These are phyloP conservation scores for Byasa hedistus DNA, from an alignment of 2,888 invertebrate genomes.

Conservation along the genomic window DNA sequence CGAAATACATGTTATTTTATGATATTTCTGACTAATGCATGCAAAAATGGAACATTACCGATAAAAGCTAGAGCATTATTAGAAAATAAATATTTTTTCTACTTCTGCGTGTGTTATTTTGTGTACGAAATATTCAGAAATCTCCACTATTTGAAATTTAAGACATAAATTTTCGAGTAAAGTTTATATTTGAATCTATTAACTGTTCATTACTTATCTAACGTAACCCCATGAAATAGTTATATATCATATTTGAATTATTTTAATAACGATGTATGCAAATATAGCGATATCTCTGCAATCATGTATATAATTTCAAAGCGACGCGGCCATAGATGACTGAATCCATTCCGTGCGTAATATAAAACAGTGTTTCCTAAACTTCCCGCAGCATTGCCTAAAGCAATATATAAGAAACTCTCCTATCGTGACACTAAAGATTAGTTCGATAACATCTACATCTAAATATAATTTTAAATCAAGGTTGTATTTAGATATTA, in stretches of 20 bases:
- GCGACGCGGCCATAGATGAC: slow-evolving; percentile 7
- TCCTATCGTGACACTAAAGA: too few species aligned
- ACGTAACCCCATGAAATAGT: neutral
- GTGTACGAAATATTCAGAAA: too few species aligned
- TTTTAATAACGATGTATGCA: slow-evolving; percentile 2
- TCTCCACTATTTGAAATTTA: too few species aligned
- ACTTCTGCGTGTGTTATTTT: too few species aligned
- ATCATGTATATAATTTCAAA: slow-evolving; percentile 5
- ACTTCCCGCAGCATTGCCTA: neutral
- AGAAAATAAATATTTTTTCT: too few species aligned
- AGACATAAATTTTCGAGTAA: neutral
- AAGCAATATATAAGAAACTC: neutral
- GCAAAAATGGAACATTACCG: too few species aligned
- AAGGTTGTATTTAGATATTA: too few species aligned
- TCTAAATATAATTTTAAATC: too few species aligned
- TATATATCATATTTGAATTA: neutral
- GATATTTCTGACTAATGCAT: too few species aligned
- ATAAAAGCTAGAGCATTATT: too few species aligned
- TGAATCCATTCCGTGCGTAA: slow-evolving; percentile 15
- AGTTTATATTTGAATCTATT: neutral
- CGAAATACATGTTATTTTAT: neutral
- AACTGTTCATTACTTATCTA: neutral
- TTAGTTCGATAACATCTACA: too few species aligned
- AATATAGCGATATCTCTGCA: slow-evolving; percentile 8
- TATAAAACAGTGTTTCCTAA: slow-evolving; percentile 4